phyloP scores from a whole-genome alignment of 2,113 vertebrate genomes.

The Leptocoma aspasia region DNA sequence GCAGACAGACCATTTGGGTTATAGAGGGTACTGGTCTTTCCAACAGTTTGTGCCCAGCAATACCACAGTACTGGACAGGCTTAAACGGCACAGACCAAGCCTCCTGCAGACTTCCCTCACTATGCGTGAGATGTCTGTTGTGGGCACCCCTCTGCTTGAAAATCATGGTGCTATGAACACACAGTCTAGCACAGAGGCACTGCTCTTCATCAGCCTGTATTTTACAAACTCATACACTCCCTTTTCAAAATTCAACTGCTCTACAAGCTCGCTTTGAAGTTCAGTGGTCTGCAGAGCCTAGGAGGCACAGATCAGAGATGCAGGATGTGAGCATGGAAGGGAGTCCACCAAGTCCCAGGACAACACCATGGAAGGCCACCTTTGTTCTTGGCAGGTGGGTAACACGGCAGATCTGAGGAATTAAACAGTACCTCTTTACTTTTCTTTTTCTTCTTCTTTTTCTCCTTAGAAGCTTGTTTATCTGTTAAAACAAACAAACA shows the following conservation, averaged over 20 bases:
- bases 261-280: not conserved
- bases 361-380: not conserved
- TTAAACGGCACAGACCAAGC: not conserved
- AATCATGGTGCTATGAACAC: not conserved
- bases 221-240: not conserved
- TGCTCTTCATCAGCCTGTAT: not conserved
- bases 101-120: not conserved
- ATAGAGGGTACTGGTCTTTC: not conserved
- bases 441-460: constrained; percentile 94
- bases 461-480: constrained; percentile 84
- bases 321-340: not conserved
- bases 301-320: not conserved
- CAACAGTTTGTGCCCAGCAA: not conserved
- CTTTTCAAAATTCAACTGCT: not conserved
- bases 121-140: not conserved
- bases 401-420: not conserved
- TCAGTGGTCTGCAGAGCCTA: not conserved
- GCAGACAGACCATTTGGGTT: not conserved
- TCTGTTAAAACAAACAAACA: constrained; percentile 65
- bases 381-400: not conserved
- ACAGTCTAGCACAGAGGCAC: not conserved
- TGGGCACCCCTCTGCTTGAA: not conserved
- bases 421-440: constrained; percentile 81
- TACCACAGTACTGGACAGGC: not conserved
- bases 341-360: not conserved